Evolutionary conservation across 1,140 invertebrate genomes (phyloP).

Genomic region (Drosophila bocqueti): DNA sequence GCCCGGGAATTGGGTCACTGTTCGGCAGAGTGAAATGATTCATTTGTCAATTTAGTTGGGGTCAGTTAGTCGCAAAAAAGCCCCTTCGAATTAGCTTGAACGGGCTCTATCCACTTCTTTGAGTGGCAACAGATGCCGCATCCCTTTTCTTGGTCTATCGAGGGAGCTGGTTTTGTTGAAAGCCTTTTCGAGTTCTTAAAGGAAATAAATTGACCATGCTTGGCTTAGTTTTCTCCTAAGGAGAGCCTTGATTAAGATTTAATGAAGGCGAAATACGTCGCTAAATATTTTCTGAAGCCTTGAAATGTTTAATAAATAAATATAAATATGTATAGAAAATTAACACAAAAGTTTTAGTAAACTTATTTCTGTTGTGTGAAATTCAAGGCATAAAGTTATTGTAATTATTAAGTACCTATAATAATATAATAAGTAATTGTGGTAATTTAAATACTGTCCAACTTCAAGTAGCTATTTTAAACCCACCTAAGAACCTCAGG

Average conservation of each 20-base stretch:
- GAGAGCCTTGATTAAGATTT: background rate
- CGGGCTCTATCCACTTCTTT: background rate
- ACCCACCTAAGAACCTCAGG: too few species aligned
- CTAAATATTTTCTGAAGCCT: background rate
- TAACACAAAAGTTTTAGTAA: too few species aligned
- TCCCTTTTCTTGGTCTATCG: background rate
- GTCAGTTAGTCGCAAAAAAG: conserved; percentile 23
- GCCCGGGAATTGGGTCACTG: conserved; percentile 35
- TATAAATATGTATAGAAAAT: too few species aligned
- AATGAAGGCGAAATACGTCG: background rate
- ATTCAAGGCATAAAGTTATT: background rate
- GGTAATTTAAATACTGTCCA: background rate
- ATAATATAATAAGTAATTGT: background rate
- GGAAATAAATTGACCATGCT: conserved; percentile 5
- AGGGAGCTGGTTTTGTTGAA: conserved; percentile 1
- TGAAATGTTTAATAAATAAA: too few species aligned
- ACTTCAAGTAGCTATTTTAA: too few species aligned
- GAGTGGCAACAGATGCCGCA: conserved; percentile 16
- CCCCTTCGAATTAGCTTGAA: conserved; percentile 4
- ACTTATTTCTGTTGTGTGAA: too few species aligned
- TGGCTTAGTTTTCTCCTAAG: background rate
- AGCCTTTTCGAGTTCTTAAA: conserved; percentile 11
- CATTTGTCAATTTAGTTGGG: conserved; percentile 50
- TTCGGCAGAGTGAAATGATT: conserved; percentile 46
- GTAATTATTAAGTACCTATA: too few species aligned